phyloP scores from a whole-genome alignment of 2,888 invertebrate genomes.

The Branchipolynoe longqiensis region DNA sequence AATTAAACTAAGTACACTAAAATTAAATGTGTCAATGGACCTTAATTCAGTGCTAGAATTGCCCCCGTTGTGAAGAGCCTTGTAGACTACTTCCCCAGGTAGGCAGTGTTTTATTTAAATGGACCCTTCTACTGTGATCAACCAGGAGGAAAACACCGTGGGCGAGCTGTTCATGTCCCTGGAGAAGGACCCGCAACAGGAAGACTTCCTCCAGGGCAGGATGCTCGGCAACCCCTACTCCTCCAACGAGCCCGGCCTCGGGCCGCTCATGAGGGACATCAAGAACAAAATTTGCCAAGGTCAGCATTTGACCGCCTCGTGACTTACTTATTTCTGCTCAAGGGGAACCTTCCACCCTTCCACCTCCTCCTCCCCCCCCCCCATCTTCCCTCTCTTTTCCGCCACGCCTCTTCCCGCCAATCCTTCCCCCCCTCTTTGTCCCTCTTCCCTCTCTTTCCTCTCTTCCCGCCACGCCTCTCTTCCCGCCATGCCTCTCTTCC shows the following conservation, averaged over 20 bases:
- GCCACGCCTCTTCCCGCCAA: no score
- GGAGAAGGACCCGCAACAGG: constrained; percentile 99
- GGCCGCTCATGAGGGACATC: constrained; percentile 98
- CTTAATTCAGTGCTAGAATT: no score
- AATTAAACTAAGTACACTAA: no score
- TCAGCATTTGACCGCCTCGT: constrained; percentile 61
- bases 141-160: constrained; percentile 94
- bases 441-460: no score
- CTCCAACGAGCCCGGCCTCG: constrained; percentile 94
- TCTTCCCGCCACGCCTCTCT: no score
- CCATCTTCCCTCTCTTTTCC: no score
- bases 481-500: no score
- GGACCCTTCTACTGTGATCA: not conserved
- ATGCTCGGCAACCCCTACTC: constrained; percentile 99
- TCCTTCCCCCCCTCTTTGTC: no score
- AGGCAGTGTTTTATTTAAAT: not conserved
- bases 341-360: no score
- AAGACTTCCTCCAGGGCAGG: constrained; percentile 97
- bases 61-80: not conserved
- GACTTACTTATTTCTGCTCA: not conserved
- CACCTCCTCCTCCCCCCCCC: no score
- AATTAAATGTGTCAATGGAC: no score
- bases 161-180: constrained; percentile 97
- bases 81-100: not conserved
- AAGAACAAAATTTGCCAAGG: constrained; percentile 93